A percentile compares a stretch with the other conserved stretches of the same genome.
These are phyloP conservation scores for Ictalurus punctatus DNA, from an alignment of 2,113 vertebrate species.

Conservation along the genomic window DNA sequence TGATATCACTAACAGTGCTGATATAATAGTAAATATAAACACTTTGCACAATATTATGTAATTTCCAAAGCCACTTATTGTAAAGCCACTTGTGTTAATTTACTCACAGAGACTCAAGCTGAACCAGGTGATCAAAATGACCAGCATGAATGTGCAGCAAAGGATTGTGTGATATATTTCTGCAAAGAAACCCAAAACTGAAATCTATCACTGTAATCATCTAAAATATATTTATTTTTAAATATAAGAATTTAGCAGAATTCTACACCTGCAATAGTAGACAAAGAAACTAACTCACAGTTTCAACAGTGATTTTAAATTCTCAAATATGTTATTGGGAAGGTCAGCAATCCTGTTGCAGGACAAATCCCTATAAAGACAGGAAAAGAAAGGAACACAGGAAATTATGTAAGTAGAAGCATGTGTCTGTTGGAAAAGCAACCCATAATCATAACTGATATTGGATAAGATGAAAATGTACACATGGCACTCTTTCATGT, in stretches of 20 bases:
- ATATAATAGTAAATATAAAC: background rate
- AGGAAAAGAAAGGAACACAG: background rate
- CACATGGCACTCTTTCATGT: background rate
- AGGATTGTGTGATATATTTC: slow-evolving; percentile 81
- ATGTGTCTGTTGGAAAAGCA: background rate
- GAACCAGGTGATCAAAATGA: slow-evolving; percentile 71
- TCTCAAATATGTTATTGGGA: slow-evolving; percentile 69
- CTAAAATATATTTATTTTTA: background rate
- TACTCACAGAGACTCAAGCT: slow-evolving; percentile 81
- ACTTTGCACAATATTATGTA: background rate
- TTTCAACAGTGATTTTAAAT: slow-evolving; percentile 74
- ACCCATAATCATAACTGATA: background rate
- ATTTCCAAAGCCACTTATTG: background rate
- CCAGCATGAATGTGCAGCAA: slow-evolving; percentile 68
- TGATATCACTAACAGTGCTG: background rate
- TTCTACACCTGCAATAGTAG: background rate
- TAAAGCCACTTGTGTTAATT: background rate
- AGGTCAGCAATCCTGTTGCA: slow-evolving; percentile 73
- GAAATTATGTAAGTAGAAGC: background rate
- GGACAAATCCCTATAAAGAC: slow-evolving; percentile 70
- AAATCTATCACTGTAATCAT: background rate
- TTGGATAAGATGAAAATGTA: background rate
- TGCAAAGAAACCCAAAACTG: slow-evolving; percentile 45
- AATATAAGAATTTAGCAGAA: background rate
- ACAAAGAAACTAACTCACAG: slow-evolving; percentile 67